These are phyloP conservation scores for Chrysemys picta DNA, from an alignment of 2,113 vertebrate species.

Conservation along the genomic window DNA sequence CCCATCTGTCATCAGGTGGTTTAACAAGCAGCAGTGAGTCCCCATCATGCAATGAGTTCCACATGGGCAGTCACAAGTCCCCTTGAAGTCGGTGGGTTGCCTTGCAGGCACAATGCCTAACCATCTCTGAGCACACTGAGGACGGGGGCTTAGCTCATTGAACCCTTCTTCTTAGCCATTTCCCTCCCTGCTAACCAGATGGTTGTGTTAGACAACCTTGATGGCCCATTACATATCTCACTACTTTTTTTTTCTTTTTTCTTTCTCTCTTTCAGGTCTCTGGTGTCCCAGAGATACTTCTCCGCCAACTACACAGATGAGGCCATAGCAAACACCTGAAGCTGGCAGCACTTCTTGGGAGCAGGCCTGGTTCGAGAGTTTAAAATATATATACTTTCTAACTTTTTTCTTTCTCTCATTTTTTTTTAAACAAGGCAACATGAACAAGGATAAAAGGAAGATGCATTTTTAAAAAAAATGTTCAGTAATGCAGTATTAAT, in stretches of 20 bases:
- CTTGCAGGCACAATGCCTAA: neutral
- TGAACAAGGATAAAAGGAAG: neutral
- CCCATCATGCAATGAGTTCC: neutral
- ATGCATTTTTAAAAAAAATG: neutral
- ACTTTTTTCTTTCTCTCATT: neutral
- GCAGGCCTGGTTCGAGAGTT: neutral
- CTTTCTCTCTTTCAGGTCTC: neutral
- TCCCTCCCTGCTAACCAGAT: neutral
- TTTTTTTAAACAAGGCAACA: neutral
- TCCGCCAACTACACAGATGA: constrained; percentile 20
- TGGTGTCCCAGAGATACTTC: constrained; percentile 37
- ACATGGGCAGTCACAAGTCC: neutral
- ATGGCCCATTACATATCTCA: constrained; percentile 8
- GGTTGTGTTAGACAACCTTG: constrained; percentile 13
- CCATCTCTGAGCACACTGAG: neutral
- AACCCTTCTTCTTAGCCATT: neutral
- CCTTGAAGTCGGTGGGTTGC: neutral
- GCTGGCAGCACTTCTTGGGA: neutral
- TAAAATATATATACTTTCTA: neutral
- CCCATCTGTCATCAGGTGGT: neutral
- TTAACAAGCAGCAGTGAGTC: neutral
- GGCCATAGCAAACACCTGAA: constrained; percentile 11
- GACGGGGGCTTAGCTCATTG: neutral
- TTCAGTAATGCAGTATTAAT: neutral
- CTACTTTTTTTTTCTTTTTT: neutral